phyloP scores from a whole-genome alignment of 2,888 invertebrate species.

The Brachyopa scutellaris region DNA sequence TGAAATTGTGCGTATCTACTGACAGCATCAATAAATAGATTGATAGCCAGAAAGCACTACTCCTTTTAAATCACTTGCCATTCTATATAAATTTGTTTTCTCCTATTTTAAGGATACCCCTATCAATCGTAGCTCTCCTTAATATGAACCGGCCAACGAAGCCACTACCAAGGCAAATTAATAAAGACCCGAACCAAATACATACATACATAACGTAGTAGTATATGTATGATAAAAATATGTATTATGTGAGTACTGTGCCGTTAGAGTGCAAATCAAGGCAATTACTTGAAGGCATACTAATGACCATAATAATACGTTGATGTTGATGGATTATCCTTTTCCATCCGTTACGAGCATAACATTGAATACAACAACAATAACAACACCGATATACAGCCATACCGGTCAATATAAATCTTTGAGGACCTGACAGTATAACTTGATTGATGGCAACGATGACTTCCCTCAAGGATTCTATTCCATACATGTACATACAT shows the following conservation, averaged over 20 bases:
- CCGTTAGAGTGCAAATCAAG: conserved; percentile 58
- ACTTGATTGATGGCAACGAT: conserved; percentile 68
- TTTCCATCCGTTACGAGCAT: conserved; percentile 52
- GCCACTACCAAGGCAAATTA: conserved; percentile 27
- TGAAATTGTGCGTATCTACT: no score
- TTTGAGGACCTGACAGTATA: conserved; percentile 60
- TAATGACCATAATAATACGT: conserved; percentile 71
- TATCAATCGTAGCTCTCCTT: conserved; percentile 11
- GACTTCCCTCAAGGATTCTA: conserved; percentile 42
- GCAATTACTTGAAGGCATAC: conserved; percentile 69
- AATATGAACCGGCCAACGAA: background rate
- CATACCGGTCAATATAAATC: conserved; percentile 65
- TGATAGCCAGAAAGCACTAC: conserved; percentile 15
- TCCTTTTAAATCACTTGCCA: conserved; percentile 31
- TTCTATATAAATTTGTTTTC: conserved; percentile 17
- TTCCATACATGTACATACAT: background rate
- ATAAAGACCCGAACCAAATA: conserved; percentile 8
- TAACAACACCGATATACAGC: conserved; percentile 26
- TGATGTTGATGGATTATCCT: conserved; percentile 72
- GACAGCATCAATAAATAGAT: no score
- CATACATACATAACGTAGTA: no score
- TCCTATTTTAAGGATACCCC: conserved; percentile 26
- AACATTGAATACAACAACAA: conserved; percentile 50
- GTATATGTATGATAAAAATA: no score
- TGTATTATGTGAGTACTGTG: no score